Base-by-base conservation (phyloP, 2,888 invertebrate species). In the Leptopilina myrica region DNA sequence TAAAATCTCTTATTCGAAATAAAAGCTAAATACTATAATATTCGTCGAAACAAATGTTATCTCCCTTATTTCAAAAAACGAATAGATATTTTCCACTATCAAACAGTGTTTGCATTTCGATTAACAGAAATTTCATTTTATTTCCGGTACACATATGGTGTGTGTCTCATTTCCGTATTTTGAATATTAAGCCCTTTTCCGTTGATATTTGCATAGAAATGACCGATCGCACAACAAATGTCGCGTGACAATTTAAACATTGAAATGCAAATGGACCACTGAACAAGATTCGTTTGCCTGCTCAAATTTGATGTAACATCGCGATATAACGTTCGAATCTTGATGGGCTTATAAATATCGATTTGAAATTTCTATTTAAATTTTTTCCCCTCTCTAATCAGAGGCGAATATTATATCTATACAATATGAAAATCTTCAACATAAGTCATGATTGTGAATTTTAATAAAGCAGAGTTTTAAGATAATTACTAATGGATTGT, bases 161-260 rank as follows among this genome's bases (percentile, higher is more conserved):
- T 46, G 78, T 81, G 80, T 81, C 78, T 84, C 82, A 88, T 88
- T 88, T 89, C 88, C 88, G 86, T 78, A 69, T 59, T 77, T 76
- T 81, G 84, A 78, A 85, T 86, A 85, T 85, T 87, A 86, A 84
- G 84, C 85, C 84, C 80, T 80, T 81, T 53, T 49, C 43, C 53
- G 73, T 73, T 78, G 75, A 80, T 82, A 88, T 88, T 88, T 88
- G 81, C 87, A 87, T 87, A 84, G 82, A 85, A 83, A 84, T 83
- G 82, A 65, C 76, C 83, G 83, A 79, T 80, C 77, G 79, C 80
- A 82, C 77, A 80, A 65, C 64, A 80, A 82, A 86, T 84, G 83
- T 78, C 80, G 81, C 87, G 86, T 82, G 80, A 86, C 83, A 84
- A 86, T 62, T 26, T 40, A 56, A 59, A 73, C 12, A 56, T 40